Base-by-base conservation (phyloP, 1,140 invertebrate species). In the Rhopalosiphum maidis region DNA sequence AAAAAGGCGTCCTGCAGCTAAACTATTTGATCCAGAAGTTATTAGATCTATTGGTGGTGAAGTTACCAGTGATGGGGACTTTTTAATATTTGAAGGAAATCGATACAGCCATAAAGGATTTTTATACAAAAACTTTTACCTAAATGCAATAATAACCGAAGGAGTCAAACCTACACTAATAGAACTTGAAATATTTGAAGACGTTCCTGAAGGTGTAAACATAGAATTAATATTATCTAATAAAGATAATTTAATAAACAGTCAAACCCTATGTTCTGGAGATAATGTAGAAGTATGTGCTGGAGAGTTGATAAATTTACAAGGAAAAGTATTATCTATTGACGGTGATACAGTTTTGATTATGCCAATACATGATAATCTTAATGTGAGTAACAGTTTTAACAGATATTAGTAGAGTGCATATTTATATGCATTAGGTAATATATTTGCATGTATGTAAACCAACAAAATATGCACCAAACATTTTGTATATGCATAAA, bases 281-380 rank as follows among this genome's bases (percentile, higher is more conserved):
- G 98, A 98, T 94, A 98, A 99, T 95, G 99, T 99, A 1, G 98
- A 99, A 96, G 99, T 99, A 2, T 97, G 97, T 94, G 97, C 99
- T 92, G 99, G 99, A 94, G 99, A 99, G 96, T 97, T 99, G 95
- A 97, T 98, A 82, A 98, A 99, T 95, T 96, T 99, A 51, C 98
- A 98, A 95, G 99, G 98, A 85, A 98, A 98, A 95, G 98, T 99
- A 94, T 96, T 99, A 46, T 97, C 97, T 0, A 98, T 99, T 90
- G 99, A 99, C 95, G 99, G 98, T 22, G 97, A 98, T 82, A 98
- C 98, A 96, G 98, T 99, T 87, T 99, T 98, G 7, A 98, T 99
- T 43, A 97, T 99, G 96, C 99, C 99, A 0, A 99, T 99, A 95
- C 99, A 99, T 95, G 98, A 99, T 94, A 99, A 99, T 94, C 95